Conservation (phyloP, 2,888 invertebrate genomes). For the Phytoseiulus persimilis region DNA sequence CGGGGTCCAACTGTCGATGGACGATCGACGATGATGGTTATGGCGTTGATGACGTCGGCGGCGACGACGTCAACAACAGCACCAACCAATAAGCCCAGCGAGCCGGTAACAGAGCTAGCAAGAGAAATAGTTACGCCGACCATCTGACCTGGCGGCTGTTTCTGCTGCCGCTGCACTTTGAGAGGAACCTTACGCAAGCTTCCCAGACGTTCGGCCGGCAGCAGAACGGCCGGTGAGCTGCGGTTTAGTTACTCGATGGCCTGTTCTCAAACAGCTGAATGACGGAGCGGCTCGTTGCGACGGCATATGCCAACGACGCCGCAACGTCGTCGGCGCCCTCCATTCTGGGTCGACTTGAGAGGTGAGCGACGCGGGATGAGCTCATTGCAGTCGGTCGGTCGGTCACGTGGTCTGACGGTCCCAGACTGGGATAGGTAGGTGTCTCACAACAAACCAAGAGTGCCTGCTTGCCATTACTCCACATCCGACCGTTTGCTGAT, state of each 20-base stretch:
- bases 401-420: not conserved
- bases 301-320: not conserved
- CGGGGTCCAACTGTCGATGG: not conserved
- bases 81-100: not conserved
- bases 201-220: not conserved
- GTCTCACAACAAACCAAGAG: not conserved
- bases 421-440: not conserved
- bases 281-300: not conserved
- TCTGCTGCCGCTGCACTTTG: not conserved
- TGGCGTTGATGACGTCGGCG: not conserved
- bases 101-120: not conserved
- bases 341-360: not conserved
- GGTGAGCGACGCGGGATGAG: not conserved
- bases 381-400: not conserved
- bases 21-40: not conserved
- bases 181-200: constrained; percentile 12
- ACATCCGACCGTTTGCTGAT: not conserved
- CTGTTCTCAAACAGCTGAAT: constrained; percentile 17
- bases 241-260: not conserved
- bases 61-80: not conserved
- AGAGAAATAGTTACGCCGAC: constrained; percentile 14
- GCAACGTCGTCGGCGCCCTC: not conserved
- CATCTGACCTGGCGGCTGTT: constrained; percentile 32
- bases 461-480: not conserved
- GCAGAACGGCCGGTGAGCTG: not conserved